A percentile compares a stretch with the other conserved stretches of the same genome.
Conservation (phyloP, 2,113 vertebrate species). For the Peromyscus leucopus region DNA sequence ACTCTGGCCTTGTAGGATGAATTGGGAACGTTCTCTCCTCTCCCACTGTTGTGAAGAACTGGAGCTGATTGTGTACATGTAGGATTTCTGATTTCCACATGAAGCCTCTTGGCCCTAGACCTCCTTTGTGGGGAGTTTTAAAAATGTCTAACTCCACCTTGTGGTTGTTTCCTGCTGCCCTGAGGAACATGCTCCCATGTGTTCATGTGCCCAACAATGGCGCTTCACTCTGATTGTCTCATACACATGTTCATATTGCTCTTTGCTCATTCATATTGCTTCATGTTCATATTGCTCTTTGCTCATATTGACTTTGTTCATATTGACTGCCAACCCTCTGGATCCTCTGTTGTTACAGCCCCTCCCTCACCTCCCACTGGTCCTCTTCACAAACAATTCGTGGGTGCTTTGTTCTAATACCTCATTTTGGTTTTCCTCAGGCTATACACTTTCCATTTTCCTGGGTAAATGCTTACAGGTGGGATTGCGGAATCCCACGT, state of each 20-base stretch:
- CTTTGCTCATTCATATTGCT: too few relatives aligned
- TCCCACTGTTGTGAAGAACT: not conserved
- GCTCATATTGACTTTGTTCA: not conserved
- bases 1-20: not conserved
- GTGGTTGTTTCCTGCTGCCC: not conserved
- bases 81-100: not conserved
- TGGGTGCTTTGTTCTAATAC: not conserved
- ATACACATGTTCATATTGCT: too few relatives aligned
- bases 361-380: not conserved
- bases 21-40: not conserved
- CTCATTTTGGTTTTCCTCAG: not conserved
- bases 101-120: not conserved
- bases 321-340: not conserved
- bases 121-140: not conserved
- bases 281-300: too few relatives aligned
- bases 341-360: not conserved
- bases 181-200: not conserved
- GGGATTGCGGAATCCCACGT: not conserved
- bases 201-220: not conserved
- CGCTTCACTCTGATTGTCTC: not conserved
- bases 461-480: not conserved
- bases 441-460: not conserved
- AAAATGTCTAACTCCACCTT: not conserved
- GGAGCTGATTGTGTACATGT: not conserved
- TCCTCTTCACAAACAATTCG: not conserved